These are phyloP conservation scores for Oasisia sp. DNA, from an alignment of 2,888 invertebrate genomes.

Conservation along the genomic window DNA sequence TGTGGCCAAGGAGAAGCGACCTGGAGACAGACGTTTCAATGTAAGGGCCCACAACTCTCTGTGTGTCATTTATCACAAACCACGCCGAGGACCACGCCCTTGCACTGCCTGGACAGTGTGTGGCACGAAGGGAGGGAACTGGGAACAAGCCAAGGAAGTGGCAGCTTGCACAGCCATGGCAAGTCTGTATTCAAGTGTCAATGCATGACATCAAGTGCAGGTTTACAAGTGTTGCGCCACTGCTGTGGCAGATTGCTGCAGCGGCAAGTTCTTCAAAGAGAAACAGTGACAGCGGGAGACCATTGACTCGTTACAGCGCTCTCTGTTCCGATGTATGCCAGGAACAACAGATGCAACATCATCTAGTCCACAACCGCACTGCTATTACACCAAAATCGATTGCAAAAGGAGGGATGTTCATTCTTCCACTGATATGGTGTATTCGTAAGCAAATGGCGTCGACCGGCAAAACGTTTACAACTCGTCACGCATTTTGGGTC, in stretches of 20 bases:
- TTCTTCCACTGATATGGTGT: neutral
- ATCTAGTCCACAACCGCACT: neutral
- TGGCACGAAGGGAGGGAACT: neutral
- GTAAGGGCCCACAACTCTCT: no score
- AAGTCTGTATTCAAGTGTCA: neutral
- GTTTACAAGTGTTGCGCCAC: neutral
- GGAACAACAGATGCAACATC: neutral
- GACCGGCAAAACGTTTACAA: no score
- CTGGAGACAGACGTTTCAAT: no score
- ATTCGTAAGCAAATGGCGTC: no score
- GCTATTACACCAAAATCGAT: neutral
- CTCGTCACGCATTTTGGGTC: no score
- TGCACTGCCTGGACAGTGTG: no score
- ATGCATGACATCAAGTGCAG: neutral
- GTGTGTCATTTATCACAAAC: no score
- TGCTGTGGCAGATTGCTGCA: neutral
- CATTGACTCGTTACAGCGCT: neutral
- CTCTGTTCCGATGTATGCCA: neutral
- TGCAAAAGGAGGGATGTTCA: neutral
- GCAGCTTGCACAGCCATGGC: no score
- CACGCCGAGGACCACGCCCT: no score
- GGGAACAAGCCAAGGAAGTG: no score
- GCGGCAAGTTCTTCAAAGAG: neutral
- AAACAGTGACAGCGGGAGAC: neutral
- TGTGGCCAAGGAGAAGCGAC: no score